Evolutionary conservation across 1,140 invertebrate species (phyloP), one percentile per base, ranked within the genome.

Genomic region (Colletes latitarsis): DNA sequence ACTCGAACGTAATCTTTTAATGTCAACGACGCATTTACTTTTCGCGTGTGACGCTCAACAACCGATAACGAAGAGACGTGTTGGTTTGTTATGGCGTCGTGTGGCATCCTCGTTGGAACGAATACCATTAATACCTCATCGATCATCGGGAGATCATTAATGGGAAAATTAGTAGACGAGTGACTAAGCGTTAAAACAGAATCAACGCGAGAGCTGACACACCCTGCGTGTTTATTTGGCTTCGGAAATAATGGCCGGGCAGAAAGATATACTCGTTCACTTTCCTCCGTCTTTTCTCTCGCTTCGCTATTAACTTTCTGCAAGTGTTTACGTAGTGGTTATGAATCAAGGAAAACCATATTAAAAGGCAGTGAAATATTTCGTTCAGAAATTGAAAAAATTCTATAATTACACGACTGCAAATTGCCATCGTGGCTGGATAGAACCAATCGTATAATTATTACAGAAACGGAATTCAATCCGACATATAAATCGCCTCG

Each of bases 191-290:
- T 89, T 88, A 86, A 82, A 87, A 46, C 85, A 83, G 86, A 91
- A 84, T 89, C 88, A 90, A 86, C 88, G 79, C 64, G 72, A 79
- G 78, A 84, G 83, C 82, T 83, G 86, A 82, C 64, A 49, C 43
- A 55, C 64, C 88, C 81, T 77, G 64, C 57, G 87, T 92, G 90
- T 92, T 92, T 92, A 92, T 92, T 92, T 91, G 89, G 90, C 91
- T 92, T 92, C 89, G 62, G 82, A 81, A 84, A 89, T 81, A 81
- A 82, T 73, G 82, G 75, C 81, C 83, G 82, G 85, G 81, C 84
- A 87, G 83, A 85, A 85, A 86, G 89, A 86, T 90, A 87, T 88
- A 9, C 68, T 19, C 57, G 60, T 21, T 72, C 53, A 19, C 63
- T 70, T 19, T 49, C 63, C 9, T 77, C 19, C 8, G 52, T 79